phyloP scores from a whole-genome alignment of 2,888 invertebrate species.

The Arge pagana region DNA sequence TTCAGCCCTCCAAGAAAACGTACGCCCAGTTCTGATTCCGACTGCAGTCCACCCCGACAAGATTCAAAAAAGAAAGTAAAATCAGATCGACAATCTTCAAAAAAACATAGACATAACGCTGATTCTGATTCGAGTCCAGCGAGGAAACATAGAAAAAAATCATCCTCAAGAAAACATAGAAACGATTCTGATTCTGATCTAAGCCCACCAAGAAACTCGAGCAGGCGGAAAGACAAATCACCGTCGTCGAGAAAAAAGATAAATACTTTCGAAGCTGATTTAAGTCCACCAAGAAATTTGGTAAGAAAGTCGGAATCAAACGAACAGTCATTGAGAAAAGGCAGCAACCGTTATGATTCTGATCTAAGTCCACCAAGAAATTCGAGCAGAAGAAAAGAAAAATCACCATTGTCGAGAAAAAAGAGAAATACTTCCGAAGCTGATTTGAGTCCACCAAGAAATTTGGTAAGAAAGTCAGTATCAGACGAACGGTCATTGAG shows the following conservation, averaged over 20 bases:
- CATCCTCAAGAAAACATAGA: constrained; percentile 41
- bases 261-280: constrained; percentile 47
- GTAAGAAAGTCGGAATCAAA: too few relatives aligned
- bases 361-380: too few relatives aligned
- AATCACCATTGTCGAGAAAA: constrained; percentile 5
- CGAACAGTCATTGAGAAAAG: constrained; percentile 40
- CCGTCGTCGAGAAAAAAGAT: constrained; percentile 16
- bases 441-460: constrained; percentile 53
- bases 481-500: constrained; percentile 38
- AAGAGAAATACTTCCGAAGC: constrained; percentile 42
- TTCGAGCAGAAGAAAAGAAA: too few relatives aligned
- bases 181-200: constrained; percentile 24
- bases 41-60: constrained; percentile 29
- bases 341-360: constrained; percentile 22
- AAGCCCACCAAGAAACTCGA: too few relatives aligned
- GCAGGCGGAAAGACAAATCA: too few relatives aligned
- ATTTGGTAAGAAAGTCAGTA: too few relatives aligned
- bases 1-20: constrained; percentile 51
- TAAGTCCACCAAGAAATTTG: constrained; percentile 53
- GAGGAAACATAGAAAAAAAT: too few relatives aligned
- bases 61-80: constrained; percentile 18
- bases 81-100: constrained; percentile 17
- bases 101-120: constrained; percentile 28
- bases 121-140: constrained; percentile 55
- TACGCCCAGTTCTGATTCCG: constrained; percentile 19